Evolutionary conservation across 2,888 invertebrate species (phyloP), one percentile per base, ranked within the genome.

Genomic region (Drosophila histrio): DNA sequence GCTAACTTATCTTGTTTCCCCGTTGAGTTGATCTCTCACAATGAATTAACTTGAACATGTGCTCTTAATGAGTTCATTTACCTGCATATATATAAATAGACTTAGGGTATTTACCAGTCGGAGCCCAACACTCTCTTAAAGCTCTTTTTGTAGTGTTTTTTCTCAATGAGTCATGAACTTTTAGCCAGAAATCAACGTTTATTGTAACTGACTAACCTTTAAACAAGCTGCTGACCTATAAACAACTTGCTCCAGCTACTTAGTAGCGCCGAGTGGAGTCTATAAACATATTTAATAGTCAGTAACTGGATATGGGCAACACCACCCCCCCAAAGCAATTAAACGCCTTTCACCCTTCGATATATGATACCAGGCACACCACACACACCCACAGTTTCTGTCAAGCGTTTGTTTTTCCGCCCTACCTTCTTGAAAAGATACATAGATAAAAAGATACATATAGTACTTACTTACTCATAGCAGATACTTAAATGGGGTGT

Each of bases 401-500:
- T 58, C 49, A 58, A 58, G 39, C 34, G 41, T 21, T 38, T 15
- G 36, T 7, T 13, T 13, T n/a, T 32, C 5, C 13, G 28, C 21
- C 38, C 19, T 36, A n/a, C n/a, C n/a, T n/a, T n/a, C n/a, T 5
- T 5, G 7, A 22, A 17, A 11, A 41, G 30, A 54, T 22, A 54
- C 32, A 50, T 17, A 54, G 41, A 41, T 53, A 41, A 15, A 44
- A 53, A 54, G 32, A 54, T 30, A 30, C 41, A 41, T 8, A 5
- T 24, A n/a, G n/a, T n/a, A n/a, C n/a, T n/a, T n/a, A 47, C 39
- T 36, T 26, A 13, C 17, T 9, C 36, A 36, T n/a, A 22, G 3
- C 11, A 52, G 53, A 54, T 60, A 60, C 57, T 46, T 62, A 57
- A 57, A 62, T 62, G 61, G 57, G 41, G 57, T 63, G 62, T 63